phyloP scores from a whole-genome alignment of 2,888 invertebrate species.

The Oscheius sp. region DNA sequence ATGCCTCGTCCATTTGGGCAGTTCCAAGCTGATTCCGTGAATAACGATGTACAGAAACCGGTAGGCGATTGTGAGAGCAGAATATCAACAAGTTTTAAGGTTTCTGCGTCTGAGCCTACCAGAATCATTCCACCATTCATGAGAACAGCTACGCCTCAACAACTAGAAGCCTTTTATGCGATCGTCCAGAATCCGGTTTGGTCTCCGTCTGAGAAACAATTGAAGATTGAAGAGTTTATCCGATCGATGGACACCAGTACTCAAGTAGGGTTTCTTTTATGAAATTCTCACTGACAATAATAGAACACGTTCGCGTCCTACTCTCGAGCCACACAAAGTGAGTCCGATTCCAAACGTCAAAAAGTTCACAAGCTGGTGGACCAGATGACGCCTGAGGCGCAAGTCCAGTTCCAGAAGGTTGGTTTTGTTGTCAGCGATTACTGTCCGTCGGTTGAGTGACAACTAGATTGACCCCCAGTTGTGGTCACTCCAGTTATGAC shows the following conservation, averaged over 20 bases:
- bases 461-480: constrained; percentile 24
- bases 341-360: constrained; percentile 40
- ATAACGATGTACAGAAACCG: constrained; percentile 11
- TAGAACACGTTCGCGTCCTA: constrained; percentile 44
- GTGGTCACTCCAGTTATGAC: constrained; percentile 7
- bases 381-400: constrained; percentile 53
- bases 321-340: constrained; percentile 25
- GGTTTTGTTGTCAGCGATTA: constrained; percentile 28
- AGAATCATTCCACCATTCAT: constrained; percentile 61
- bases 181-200: constrained; percentile 60
- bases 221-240: constrained; percentile 55
- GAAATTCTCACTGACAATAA: background rate
- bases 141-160: constrained; percentile 47
- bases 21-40: constrained; percentile 28
- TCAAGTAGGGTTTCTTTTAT: constrained; percentile 41
- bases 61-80: background rate
- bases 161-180: constrained; percentile 59
- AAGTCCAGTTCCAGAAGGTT: constrained; percentile 58
- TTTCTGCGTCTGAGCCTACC: constrained; percentile 35
- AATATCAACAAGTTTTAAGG: background rate
- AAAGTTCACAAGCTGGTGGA: constrained; percentile 55
- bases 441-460: constrained; percentile 27
- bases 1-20: constrained; percentile 24
- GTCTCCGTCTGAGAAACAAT: constrained; percentile 53
- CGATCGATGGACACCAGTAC: constrained; percentile 46